These are phyloP conservation scores for Actinemys pallida DNA, from an alignment of 2,113 vertebrate species.

Conservation along the genomic window DNA sequence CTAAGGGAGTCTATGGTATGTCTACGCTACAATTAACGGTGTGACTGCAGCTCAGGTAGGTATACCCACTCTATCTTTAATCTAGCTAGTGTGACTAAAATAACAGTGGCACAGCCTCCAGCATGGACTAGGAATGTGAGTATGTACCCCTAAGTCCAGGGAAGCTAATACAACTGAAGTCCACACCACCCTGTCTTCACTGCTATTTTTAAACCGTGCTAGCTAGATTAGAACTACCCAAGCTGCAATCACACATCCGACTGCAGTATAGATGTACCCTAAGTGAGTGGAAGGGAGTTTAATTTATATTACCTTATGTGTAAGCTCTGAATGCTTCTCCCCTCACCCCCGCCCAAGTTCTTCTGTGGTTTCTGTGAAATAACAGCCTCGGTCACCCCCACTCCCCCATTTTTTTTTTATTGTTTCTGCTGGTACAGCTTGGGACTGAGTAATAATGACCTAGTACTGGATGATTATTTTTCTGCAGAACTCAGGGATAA, in stretches of 20 bases:
- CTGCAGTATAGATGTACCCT: neutral
- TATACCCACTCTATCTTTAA: neutral
- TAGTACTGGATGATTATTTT: neutral
- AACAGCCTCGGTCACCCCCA: neutral
- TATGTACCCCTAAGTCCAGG: neutral
- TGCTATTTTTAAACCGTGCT: neutral
- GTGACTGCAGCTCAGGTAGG: neutral
- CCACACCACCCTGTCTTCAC: neutral
- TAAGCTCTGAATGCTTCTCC: neutral
- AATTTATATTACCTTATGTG: neutral
- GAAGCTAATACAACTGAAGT: neutral
- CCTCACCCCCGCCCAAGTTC: neutral
- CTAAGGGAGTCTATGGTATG: neutral
- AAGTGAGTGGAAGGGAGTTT: neutral
- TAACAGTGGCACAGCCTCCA: neutral
- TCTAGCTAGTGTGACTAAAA: neutral
- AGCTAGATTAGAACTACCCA: neutral
- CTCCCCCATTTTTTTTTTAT: neutral
- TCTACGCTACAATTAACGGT: neutral
- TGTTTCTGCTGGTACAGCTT: neutral
- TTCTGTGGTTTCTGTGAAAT: neutral
- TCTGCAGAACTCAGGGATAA: neutral
- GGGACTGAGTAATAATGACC: neutral
- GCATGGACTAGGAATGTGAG: neutral
- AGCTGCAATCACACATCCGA: neutral